phyloP scores from a whole-genome alignment of 2,113 vertebrate species.

The Pogonocichla stellata region DNA sequence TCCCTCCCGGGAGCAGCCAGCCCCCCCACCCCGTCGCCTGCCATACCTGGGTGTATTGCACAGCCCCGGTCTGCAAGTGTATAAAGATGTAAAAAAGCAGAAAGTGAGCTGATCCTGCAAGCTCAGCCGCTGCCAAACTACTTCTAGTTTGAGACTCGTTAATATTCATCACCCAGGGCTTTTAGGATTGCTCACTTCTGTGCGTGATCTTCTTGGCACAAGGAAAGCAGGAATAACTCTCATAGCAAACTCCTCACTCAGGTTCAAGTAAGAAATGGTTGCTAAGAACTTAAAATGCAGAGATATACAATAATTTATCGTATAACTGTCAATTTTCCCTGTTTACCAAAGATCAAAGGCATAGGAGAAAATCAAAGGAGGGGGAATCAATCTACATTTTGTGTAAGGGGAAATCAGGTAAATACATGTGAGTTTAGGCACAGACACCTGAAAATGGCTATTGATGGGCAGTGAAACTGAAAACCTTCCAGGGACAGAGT shows the following conservation, averaged over 20 bases:
- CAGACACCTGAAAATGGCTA: not conserved
- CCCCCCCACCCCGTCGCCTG: not conserved
- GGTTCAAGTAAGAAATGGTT: not conserved
- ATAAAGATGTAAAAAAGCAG: not conserved
- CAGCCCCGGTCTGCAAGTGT: rapidly evolving
- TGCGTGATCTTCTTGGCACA: not conserved
- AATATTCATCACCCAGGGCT: conserved; percentile 46
- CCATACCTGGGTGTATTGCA: rapidly evolving
- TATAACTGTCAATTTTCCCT: not conserved
- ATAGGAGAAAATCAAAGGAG: not conserved
- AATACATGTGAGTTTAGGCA: not conserved
- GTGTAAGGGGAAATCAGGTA: not conserved
- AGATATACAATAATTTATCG: not conserved
- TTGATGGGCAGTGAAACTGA: not conserved
- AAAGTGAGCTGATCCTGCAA: not conserved
- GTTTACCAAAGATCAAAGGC: not conserved
- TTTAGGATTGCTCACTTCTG: conserved; percentile 47
- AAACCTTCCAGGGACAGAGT: not conserved
- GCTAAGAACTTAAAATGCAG: not conserved
- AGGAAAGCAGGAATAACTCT: not conserved
- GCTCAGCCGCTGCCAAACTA: not conserved
- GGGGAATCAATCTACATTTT: not conserved
- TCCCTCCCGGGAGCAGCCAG: not conserved
- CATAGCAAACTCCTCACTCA: not conserved
- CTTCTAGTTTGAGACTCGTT: not conserved